Percentiles rank a stretch among this genome's conserved stretches.
Evolutionary conservation across 2,797 vertebrate species (phyloP).

Genomic region (Luscinia luscinia): DNA sequence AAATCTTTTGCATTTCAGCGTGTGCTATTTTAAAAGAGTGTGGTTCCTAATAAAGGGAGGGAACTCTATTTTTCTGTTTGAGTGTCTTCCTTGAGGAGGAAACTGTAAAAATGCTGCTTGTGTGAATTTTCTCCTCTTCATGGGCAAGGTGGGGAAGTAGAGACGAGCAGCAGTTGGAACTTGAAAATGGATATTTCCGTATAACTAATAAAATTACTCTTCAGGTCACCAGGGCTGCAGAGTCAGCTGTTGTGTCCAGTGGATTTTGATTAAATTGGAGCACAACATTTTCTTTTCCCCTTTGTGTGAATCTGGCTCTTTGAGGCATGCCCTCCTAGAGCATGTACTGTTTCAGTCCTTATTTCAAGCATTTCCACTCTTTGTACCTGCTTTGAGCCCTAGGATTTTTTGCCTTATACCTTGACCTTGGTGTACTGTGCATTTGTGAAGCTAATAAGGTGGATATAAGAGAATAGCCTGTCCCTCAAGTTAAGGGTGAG

Average conservation of each 20-base stretch:
- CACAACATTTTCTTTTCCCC: not conserved
- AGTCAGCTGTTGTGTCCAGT: slow-evolving; percentile 44
- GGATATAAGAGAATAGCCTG: slow-evolving; percentile 34
- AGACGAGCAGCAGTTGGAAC: not conserved
- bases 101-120: not conserved
- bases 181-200: not conserved
- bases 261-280: slow-evolving; percentile 56
- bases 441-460: slow-evolving; percentile 56
- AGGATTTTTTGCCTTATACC: slow-evolving; percentile 13
- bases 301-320: slow-evolving; percentile 44
- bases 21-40: not conserved
- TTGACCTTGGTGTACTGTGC: not conserved
- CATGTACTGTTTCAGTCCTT: slow-evolving; percentile 48
- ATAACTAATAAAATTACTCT: slow-evolving; percentile 48
- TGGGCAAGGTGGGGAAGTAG: not conserved
- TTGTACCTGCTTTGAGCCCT: slow-evolving; percentile 15
- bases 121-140: not conserved
- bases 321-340: slow-evolving; percentile 37
- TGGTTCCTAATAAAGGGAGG: not conserved
- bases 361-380: slow-evolving; percentile 38
- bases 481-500: slow-evolving; percentile 27
- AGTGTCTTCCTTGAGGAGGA: not conserved
- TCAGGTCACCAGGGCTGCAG: not conserved
- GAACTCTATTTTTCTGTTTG: not conserved
- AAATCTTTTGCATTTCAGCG: not conserved